Evolutionary conservation across 1,140 invertebrate genomes (phyloP).

Genomic region (Bombyx mandarina): DNA sequence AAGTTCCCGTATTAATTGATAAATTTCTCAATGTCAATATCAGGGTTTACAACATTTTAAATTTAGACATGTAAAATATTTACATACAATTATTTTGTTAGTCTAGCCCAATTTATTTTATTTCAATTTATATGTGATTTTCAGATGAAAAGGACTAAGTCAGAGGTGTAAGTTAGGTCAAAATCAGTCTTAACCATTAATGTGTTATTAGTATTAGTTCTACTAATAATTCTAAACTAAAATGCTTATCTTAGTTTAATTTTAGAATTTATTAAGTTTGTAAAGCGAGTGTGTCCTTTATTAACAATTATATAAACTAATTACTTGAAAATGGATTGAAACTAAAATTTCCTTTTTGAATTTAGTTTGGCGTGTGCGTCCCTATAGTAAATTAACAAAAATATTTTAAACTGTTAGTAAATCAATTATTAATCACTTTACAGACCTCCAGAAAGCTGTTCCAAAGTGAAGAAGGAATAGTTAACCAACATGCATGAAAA

Average conservation of each 20-base stretch:
- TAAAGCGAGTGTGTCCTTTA: too few species aligned
- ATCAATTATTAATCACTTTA: slow-evolving; percentile 27
- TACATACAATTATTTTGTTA: too few species aligned
- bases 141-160: slow-evolving; percentile 62
- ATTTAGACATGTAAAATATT: too few species aligned
- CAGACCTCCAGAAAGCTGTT: slow-evolving; percentile 63
- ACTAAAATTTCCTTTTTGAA: too few species aligned
- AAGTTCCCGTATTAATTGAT: too few species aligned
- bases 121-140: slow-evolving; percentile 26
- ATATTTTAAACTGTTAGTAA: neutral
- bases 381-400: neutral
- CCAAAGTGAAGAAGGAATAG: slow-evolving; percentile 45
- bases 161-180: slow-evolving; percentile 38
- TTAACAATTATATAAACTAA: too few species aligned
- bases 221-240: too few species aligned
- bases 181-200: neutral
- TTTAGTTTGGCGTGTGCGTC: neutral
- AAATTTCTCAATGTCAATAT: too few species aligned
- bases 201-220: neutral
- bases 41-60: too few species aligned
- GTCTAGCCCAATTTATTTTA: neutral
- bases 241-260: too few species aligned
- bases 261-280: too few species aligned
- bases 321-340: too few species aligned
- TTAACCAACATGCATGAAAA: slow-evolving; percentile 22